Evolutionary conservation across 2,113 vertebrate genomes (phyloP).

Genomic region (Otocyon megalotis): DNA sequence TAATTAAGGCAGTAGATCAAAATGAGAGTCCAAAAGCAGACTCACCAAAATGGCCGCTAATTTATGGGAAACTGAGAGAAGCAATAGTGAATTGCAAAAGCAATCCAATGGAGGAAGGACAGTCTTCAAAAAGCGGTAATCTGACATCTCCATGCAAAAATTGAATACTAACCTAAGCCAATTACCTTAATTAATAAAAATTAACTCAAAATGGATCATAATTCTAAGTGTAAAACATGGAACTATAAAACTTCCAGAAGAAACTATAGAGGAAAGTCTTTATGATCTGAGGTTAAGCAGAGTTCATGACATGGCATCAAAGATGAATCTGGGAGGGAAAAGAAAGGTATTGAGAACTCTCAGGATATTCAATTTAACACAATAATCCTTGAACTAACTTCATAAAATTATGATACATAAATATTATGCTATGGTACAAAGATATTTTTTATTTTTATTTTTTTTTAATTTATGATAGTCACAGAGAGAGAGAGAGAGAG

Average conservation of each 20-base stretch:
- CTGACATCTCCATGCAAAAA: not conserved
- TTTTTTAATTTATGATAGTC: too few species aligned
- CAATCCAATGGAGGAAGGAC: not conserved
- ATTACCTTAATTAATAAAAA: not conserved
- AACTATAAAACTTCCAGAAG: not conserved
- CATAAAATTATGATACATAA: not conserved
- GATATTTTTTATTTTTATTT: not conserved
- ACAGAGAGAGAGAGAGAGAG: too few species aligned
- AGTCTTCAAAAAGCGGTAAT: not conserved
- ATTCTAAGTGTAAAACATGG: not conserved
- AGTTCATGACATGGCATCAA: not conserved
- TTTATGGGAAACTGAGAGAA: not conserved
- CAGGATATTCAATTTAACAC: slow-evolving; percentile 16
- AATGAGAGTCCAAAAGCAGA: slow-evolving; percentile 8
- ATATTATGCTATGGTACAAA: not conserved
- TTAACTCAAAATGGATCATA: slow-evolving; percentile 28
- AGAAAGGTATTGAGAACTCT: not conserved
- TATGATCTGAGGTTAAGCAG: not conserved
- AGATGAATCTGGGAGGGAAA: not conserved
- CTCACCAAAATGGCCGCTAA: not conserved
- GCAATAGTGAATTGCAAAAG: not conserved
- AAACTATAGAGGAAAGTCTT: not conserved
- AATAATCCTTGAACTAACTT: not conserved
- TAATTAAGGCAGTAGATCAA: not conserved
- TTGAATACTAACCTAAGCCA: not conserved